phyloP scores from a whole-genome alignment of 2,888 invertebrate genomes.

The Acronicta leporina region DNA sequence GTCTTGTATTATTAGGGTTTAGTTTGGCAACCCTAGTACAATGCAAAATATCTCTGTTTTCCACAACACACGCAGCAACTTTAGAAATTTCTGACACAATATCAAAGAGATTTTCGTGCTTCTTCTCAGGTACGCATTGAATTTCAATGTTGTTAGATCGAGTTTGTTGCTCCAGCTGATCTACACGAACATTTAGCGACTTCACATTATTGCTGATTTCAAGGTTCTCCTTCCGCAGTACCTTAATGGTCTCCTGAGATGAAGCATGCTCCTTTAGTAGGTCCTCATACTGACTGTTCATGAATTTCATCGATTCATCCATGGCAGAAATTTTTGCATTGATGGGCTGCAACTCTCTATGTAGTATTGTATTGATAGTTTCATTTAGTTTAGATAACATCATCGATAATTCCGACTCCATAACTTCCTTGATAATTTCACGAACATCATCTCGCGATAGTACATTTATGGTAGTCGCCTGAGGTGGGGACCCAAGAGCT shows the following conservation, averaged over 20 bases:
- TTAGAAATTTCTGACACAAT: background rate
- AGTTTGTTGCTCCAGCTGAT: slow-evolving; percentile 2
- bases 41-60: background rate
- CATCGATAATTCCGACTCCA: background rate
- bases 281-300: slow-evolving; percentile 2
- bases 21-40: slow-evolving; percentile 7
- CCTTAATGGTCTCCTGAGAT: background rate
- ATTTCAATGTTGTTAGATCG: background rate
- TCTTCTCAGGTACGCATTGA: background rate
- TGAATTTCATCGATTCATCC: background rate
- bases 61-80: background rate
- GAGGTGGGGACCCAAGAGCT: background rate
- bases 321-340: background rate
- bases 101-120: background rate
- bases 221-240: background rate
- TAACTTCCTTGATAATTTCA: background rate
- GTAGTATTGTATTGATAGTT: background rate
- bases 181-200: background rate
- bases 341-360: background rate
- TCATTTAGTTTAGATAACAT: background rate
- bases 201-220: background rate
- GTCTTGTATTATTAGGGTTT: slow-evolving; percentile 1
- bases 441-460: background rate
- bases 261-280: slow-evolving; percentile 2
- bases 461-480: background rate